Percentiles rank a stretch among this genome's conserved stretches.
These are phyloP conservation scores for Platysteira castanea DNA, from an alignment of 2,113 vertebrate species.

Conservation along the genomic window DNA sequence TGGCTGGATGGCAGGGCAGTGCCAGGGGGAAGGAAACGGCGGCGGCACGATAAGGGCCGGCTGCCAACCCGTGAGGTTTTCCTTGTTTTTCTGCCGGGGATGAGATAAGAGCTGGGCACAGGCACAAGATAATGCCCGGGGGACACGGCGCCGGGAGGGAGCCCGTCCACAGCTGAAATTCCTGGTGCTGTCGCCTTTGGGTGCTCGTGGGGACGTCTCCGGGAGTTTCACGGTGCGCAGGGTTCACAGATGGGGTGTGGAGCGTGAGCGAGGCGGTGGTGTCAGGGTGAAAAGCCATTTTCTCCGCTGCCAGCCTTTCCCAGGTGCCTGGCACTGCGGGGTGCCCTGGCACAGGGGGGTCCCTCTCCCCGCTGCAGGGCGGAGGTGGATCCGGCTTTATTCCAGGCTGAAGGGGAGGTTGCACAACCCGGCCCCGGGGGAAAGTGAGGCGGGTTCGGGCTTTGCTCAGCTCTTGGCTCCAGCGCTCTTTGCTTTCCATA, in stretches of 20 bases:
- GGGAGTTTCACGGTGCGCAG: not conserved
- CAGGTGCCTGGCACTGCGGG: not conserved
- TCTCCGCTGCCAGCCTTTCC: not conserved
- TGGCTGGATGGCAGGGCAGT: not conserved
- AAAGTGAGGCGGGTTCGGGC: slow-evolving; percentile 25
- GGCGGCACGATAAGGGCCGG: not conserved
- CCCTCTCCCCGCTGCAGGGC: not conserved
- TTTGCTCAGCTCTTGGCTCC: slow-evolving; percentile 42
- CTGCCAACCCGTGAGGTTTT: slow-evolving; percentile 8
- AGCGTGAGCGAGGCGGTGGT: rapidly evolving
- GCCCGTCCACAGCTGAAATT: not conserved
- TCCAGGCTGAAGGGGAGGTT: slow-evolving; percentile 38
- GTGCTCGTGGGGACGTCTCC: not conserved
- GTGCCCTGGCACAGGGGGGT: not conserved
- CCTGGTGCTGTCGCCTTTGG: not conserved
- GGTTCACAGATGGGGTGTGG: not conserved
- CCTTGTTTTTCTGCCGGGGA: slow-evolving; percentile 38
- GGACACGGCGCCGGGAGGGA: not conserved
- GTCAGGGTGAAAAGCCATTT: not conserved
- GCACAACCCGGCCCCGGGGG: slow-evolving; percentile 33
- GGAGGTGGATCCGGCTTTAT: not conserved
- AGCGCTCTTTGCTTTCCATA: not conserved
- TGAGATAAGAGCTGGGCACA: slow-evolving; percentile 3
- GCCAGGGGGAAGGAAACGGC: slow-evolving; percentile 6
- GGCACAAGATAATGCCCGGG: not conserved